Evolutionary conservation across 2,797 vertebrate genomes (phyloP).

Genomic region (Danio tinwini): DNA sequence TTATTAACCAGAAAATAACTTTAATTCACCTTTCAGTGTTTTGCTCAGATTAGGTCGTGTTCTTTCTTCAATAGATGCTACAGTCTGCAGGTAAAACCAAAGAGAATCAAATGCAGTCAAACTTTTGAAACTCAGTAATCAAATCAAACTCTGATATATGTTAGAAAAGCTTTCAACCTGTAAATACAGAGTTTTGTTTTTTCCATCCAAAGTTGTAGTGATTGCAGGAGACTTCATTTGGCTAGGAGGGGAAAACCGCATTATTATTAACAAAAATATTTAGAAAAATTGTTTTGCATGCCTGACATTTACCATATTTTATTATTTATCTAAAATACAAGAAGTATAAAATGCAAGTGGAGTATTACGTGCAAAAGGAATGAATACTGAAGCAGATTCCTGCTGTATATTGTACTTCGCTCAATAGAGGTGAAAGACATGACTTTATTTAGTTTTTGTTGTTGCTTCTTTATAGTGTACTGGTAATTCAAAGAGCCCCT

Average conservation of each 20-base stretch:
- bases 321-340: no score
- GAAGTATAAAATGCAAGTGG: no score
- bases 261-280: neutral
- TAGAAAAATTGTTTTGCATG: neutral
- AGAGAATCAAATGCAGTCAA: neutral
- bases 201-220: conserved; percentile 90
- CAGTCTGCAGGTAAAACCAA: conserved; percentile 76
- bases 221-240: conserved; percentile 96
- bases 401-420: no score
- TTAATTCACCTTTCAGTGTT: conserved; percentile 85
- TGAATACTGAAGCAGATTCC: no score
- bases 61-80: conserved; percentile 91
- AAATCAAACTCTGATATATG: neutral
- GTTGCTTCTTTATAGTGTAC: no score
- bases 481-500: no score
- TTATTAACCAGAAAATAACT: neutral
- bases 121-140: neutral
- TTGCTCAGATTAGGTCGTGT: conserved; percentile 92
- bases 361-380: no score
- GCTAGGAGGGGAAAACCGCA: conserved; percentile 66
- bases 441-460: no score
- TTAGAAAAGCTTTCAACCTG: conserved; percentile 78
- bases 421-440: no score
- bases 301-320: no score
- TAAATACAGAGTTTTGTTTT: conserved; percentile 94